A percentile compares a stretch with the other conserved stretches of the same genome.
Conservation (phyloP, 2,113 vertebrate species). For the Hydropotes inermis region DNA sequence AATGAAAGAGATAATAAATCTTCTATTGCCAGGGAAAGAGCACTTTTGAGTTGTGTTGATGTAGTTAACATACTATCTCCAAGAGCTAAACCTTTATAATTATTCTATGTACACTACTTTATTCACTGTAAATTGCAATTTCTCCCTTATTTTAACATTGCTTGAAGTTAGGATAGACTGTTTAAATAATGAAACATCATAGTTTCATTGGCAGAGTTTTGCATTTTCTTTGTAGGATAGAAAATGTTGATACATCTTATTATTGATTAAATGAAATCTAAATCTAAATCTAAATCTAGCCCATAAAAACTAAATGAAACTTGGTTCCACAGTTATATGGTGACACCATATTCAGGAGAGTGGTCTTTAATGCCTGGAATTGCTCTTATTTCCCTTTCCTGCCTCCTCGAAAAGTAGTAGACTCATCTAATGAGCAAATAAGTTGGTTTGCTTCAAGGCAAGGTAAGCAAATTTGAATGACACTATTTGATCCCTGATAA, state of each 20-base stretch:
- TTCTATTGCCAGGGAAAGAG: neutral
- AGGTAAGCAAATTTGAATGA: conserved; percentile 28
- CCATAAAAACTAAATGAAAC: neutral
- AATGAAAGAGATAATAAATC: neutral
- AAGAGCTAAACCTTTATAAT: neutral
- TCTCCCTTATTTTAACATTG: neutral
- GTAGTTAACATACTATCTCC: neutral
- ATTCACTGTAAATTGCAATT: neutral
- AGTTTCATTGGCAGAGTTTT: neutral
- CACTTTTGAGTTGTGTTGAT: neutral
- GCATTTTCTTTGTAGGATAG: neutral
- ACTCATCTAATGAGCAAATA: neutral
- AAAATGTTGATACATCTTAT: neutral
- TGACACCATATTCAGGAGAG: neutral
- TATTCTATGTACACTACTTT: neutral
- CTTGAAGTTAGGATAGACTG: neutral
- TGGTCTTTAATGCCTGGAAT: neutral
- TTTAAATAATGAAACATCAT: neutral
- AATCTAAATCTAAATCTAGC: no score
- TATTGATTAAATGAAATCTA: neutral
- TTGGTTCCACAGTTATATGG: neutral
- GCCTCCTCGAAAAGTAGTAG: neutral
- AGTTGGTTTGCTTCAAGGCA: neutral
- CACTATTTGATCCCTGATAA: conserved; percentile 29
- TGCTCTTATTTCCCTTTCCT: neutral